A percentile compares a stretch with the other conserved stretches of the same genome.
phyloP scores from a whole-genome alignment of 2,113 vertebrate genomes.

The Buteo buteo region DNA sequence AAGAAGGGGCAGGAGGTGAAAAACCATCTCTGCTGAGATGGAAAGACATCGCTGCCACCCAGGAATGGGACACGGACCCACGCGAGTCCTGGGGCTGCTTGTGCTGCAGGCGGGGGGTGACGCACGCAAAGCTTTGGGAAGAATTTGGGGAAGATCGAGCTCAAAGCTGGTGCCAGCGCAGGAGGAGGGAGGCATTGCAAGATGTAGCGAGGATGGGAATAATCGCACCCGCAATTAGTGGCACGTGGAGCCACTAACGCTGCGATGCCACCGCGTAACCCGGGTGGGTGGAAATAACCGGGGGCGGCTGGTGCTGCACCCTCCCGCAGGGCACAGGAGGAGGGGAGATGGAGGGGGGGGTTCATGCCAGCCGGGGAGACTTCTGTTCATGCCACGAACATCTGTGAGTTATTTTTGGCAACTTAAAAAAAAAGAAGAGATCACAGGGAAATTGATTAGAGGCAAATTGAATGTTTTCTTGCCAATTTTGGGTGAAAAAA shows the following conservation, averaged over 20 bases:
- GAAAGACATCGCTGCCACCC: fast-evolving
- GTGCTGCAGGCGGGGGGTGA: fast-evolving
- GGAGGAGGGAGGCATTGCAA: neutral
- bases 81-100: fast-evolving
- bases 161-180: neutral
- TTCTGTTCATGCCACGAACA: neutral
- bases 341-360: neutral
- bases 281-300: neutral
- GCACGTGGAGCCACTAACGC: neutral
- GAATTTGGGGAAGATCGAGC: neutral
- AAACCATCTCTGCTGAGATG: neutral
- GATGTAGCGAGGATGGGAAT: neutral
- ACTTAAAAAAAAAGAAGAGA: neutral
- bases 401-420: neutral
- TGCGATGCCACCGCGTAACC: neutral
- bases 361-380: neutral
- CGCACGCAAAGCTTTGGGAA: neutral
- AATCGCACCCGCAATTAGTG: neutral
- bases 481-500: neutral
- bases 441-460: neutral
- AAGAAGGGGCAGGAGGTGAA: neutral
- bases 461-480: neutral
- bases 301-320: neutral
- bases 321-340: neutral
- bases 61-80: fast-evolving